Conservation (phyloP, 2,113 vertebrate species). For the Peromyscus californicus region DNA sequence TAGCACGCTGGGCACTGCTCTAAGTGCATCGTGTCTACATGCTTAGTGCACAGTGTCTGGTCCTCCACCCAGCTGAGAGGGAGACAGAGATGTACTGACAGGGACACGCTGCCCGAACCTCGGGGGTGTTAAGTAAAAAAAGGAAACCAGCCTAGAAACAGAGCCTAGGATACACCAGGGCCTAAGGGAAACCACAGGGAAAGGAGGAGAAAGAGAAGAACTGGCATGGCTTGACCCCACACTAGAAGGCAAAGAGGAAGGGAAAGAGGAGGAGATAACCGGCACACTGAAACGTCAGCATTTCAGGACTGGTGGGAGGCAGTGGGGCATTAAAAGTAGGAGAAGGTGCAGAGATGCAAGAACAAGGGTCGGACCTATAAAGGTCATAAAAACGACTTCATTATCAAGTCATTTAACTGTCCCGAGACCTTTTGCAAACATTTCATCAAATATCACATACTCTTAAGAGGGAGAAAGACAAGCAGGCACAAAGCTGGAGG, state of each 20-base stretch:
- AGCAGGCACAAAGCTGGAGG: not conserved
- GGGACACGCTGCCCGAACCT: not conserved
- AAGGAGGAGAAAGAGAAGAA: no score
- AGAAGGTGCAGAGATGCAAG: not conserved
- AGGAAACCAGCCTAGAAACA: not conserved
- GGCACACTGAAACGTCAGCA: not conserved
- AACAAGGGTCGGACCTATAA: not conserved
- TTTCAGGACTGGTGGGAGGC: not conserved
- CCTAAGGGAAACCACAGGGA: not conserved
- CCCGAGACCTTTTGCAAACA: not conserved
- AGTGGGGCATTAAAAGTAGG: not conserved
- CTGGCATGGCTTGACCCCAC: not conserved
- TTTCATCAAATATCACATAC: not conserved
- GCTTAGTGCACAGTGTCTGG: not conserved
- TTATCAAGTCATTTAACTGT: slow-evolving; percentile 28
- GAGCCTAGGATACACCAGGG: not conserved
- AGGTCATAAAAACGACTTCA: not conserved
- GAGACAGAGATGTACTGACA: not conserved
- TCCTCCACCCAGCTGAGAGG: not conserved
- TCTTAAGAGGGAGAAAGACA: not conserved
- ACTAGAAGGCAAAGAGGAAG: not conserved
- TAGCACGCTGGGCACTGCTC: not conserved
- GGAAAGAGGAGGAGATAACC: not conserved
- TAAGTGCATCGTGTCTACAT: not conserved
- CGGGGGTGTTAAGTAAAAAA: not conserved